phyloP scores from a whole-genome alignment of 2,888 invertebrate species.

The Apantesis nais region DNA sequence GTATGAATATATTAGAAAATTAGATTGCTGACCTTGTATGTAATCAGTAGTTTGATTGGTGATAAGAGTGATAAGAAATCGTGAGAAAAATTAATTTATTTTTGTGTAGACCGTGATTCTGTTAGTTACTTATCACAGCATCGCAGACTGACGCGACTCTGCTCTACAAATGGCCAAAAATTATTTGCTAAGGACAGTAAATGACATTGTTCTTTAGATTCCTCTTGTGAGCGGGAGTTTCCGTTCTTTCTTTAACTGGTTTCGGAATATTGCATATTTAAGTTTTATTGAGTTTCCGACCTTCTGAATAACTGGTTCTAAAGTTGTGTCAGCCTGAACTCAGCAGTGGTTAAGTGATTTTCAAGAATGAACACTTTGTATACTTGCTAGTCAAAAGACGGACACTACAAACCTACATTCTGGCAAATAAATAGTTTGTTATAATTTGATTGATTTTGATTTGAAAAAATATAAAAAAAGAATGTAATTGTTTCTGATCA shows the following conservation, averaged over 20 bases:
- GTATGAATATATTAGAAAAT: constrained; percentile 13
- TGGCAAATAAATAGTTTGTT: no score
- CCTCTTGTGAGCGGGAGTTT: not conserved
- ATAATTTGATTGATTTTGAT: no score
- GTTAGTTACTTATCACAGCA: not conserved
- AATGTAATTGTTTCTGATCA: constrained; percentile 40
- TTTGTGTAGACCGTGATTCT: not conserved
- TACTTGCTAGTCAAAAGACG: not conserved
- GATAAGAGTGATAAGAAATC: constrained; percentile 32
- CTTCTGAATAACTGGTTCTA: not conserved
- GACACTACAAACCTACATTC: no score
- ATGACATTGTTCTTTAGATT: not conserved
- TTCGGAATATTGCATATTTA: not conserved
- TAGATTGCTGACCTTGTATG: constrained; percentile 52
- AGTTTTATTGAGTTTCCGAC: not conserved
- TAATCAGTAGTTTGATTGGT: constrained; percentile 43
- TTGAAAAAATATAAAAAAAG: not conserved
- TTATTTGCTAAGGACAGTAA: not conserved
- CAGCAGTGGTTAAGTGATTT: not conserved
- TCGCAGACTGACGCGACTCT: not conserved
- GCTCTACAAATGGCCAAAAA: no score
- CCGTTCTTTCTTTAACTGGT: not conserved
- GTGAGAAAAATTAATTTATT: not conserved
- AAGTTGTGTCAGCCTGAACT: no score
- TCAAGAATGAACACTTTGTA: not conserved